Percentiles rank a stretch among this genome's conserved stretches.
Conservation (phyloP, 2,113 vertebrate genomes). For the Tringa solitaria region DNA sequence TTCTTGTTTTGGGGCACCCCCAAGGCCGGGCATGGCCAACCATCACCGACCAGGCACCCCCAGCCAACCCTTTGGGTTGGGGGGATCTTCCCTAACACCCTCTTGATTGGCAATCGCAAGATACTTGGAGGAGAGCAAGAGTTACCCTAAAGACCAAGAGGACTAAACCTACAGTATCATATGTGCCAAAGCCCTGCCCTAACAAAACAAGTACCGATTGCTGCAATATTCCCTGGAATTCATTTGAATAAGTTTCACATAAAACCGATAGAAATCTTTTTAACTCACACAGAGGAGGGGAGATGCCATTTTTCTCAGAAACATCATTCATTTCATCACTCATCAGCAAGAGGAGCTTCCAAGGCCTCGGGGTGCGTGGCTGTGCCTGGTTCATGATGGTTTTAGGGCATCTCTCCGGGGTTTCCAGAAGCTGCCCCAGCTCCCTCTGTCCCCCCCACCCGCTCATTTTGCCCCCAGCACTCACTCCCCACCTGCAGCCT, state of each 20-base stretch:
- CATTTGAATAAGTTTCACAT: not conserved
- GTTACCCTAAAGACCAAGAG: not conserved
- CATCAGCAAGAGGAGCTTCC: not conserved
- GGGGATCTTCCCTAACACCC: fast-evolving
- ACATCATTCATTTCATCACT: not conserved
- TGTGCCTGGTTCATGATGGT: not conserved
- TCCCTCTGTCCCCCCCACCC: not conserved
- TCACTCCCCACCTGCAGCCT: not conserved
- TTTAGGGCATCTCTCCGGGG: not conserved
- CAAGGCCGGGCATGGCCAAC: fast-evolving
- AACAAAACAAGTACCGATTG: not conserved
- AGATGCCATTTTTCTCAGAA: not conserved
- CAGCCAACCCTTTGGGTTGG: no score
- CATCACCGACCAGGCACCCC: not conserved
- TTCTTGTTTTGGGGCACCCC: not conserved
- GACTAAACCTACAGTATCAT: no score
- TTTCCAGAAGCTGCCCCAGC: not conserved
- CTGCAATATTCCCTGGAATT: not conserved
- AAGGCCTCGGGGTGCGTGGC: not conserved
- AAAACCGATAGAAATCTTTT: not conserved
- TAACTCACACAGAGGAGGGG: not conserved
- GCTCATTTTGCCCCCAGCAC: not conserved
- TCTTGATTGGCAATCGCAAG: not conserved
- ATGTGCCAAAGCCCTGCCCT: not conserved
- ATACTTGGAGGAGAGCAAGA: not conserved